phyloP scores from a whole-genome alignment of 2,888 invertebrate species.

The Carcina quercana region DNA sequence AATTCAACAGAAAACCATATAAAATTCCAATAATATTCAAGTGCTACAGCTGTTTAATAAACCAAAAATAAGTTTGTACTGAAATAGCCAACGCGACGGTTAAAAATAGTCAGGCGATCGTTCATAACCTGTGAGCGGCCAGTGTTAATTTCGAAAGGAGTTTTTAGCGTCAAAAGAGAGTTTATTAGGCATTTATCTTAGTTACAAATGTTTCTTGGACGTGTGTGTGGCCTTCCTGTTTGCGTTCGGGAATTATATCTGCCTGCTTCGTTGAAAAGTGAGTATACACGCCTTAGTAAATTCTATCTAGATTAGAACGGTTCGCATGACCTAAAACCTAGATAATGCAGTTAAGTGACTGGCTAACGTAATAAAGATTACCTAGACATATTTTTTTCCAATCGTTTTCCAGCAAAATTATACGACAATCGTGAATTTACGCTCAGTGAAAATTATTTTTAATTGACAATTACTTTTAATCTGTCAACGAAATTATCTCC shows the following conservation, averaged over 20 bases:
- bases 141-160: constrained; percentile 6
- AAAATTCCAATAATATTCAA: neutral
- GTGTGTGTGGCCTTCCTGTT: constrained; percentile 5
- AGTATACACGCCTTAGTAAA: constrained; percentile 24
- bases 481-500: neutral
- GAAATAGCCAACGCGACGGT: constrained; percentile 6
- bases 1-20: neutral
- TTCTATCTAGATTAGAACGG: constrained; percentile 28
- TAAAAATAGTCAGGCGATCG: neutral
- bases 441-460: no score
- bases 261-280: constrained; percentile 12
- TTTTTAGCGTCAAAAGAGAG: no score
- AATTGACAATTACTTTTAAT: neutral
- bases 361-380: neutral
- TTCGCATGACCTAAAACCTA: constrained; percentile 50
- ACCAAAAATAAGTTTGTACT: constrained; percentile 1
- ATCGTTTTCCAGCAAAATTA: neutral
- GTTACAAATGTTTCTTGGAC: constrained; percentile 6
- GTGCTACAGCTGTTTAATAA: neutral
- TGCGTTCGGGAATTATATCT: constrained; percentile 2
- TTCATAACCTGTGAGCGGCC: constrained; percentile 8
- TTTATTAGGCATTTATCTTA: constrained; percentile 1
- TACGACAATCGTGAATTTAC: neutral
- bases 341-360: constrained; percentile 48
- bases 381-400: neutral